Evolutionary conservation across 2,113 vertebrate species (phyloP).

Genomic region (Petroica traversi): DNA sequence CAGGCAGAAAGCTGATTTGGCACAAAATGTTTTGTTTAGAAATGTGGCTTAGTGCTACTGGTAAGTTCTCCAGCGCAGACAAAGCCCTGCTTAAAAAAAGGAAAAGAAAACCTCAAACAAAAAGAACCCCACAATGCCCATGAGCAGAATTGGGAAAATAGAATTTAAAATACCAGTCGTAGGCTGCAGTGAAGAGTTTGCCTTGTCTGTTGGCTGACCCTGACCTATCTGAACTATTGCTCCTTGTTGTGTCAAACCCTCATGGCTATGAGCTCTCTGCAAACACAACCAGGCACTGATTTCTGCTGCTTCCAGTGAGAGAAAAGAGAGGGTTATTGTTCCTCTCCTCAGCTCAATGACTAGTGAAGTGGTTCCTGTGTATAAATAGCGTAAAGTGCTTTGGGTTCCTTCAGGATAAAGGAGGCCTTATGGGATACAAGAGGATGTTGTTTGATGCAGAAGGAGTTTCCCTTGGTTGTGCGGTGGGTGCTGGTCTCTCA

Average conservation of each 20-base stretch:
- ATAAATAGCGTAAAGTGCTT: constrained; percentile 36
- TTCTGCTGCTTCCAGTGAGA: background rate
- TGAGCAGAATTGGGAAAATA: background rate
- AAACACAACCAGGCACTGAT: background rate
- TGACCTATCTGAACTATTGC: background rate
- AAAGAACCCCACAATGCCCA: background rate
- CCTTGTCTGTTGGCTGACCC: background rate
- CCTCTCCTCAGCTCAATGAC: background rate
- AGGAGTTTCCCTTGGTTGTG: background rate
- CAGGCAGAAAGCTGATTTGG: constrained; percentile 13
- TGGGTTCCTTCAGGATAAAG: constrained; percentile 43
- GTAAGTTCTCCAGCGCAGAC: background rate
- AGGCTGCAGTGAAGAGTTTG: background rate
- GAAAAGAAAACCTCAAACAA: background rate
- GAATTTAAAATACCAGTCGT: background rate
- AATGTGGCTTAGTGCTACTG: background rate
- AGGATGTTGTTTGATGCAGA: background rate
- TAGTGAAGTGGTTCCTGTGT: constrained; percentile 64
- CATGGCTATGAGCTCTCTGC: background rate
- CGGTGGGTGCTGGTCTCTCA: background rate
- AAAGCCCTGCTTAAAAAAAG: background rate
- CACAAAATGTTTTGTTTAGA: background rate
- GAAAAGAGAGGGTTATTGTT: constrained; percentile 13
- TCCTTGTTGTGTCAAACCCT: background rate
- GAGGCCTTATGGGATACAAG: constrained; percentile 39